Evolutionary conservation across 2,888 invertebrate species (phyloP).

Genomic region (Aporophyla lueneburgensis): DNA sequence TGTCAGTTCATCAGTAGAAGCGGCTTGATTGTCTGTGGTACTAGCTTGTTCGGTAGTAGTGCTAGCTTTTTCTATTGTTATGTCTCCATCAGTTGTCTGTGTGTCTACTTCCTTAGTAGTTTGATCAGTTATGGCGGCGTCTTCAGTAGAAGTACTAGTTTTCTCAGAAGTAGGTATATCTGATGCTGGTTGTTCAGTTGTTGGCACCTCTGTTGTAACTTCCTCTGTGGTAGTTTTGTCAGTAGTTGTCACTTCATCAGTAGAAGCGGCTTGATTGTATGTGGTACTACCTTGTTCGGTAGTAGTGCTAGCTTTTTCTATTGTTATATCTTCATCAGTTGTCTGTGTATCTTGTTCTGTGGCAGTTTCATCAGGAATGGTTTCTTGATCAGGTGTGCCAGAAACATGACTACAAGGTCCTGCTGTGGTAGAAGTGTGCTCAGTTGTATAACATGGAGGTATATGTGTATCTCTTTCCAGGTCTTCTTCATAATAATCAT

Average conservation of each 20-base stretch:
- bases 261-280: too few species aligned
- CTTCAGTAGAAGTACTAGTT: too few species aligned
- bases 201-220: neutral
- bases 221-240: neutral
- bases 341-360: neutral
- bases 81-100: neutral
- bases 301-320: neutral
- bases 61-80: neutral
- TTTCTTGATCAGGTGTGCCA: neutral
- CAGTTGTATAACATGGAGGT: neutral
- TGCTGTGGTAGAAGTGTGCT: neutral
- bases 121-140: neutral
- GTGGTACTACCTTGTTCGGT: neutral
- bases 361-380: neutral
- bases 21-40: too few species aligned
- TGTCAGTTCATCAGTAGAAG: too few species aligned
- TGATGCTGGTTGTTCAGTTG: neutral
- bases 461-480: neutral
- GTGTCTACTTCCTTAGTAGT: neutral
- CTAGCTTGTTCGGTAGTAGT: too few species aligned
- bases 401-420: neutral
- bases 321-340: neutral
- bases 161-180: neutral
- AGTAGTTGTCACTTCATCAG: neutral
- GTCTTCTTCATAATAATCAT: slow-evolving; percentile 7